Base-by-base conservation (phyloP, 2,888 invertebrate genomes). In the Deilephila elpenor region DNA sequence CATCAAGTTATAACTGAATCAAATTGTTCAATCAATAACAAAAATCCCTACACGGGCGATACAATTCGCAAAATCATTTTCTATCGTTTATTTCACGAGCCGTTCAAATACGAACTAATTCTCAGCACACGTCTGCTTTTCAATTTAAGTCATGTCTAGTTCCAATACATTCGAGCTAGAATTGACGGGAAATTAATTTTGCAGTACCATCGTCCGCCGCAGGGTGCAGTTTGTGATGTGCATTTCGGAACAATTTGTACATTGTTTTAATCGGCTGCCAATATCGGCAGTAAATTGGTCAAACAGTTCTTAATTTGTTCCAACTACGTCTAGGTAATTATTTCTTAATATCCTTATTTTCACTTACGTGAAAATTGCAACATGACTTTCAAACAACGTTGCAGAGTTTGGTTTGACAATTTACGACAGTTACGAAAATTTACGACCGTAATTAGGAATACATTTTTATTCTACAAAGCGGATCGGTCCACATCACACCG, bases 91-190 rank as follows among this genome's bases (percentile, higher is more conserved):
- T 56, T 56, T 56, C 56, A 56, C 56, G 17, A 1, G 19, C 5
- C 19, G 56, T 56, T n/a, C 19, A 56, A 56, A 56, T 56, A n/a
- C 19, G 14, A 56, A 56, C 19, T 53, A 53, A 56, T 56, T 56
- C n/a, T 56, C 44, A 4, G 6, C 56, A n/a, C 56, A 17, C 56
- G n/a, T 56, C 56, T n/a, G 56, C 56, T 56, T 44, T 56, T 6
- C 56, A 17, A n/a, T 56, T 56, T 56, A n/a, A 56, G 56, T 56
- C 56, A n/a, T 56, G 56, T n/a, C 56, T 56, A 56, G n/a, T 56
- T 56, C 19, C 56, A 56, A n/a, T n/a, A n/a, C n/a, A n/a, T n/a
- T 56, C 19, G 56, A 17, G 56, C n/a, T n/a, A n/a, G n/a, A 44
- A 44, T 44, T 11, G 14, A 56, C n/a, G 56, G 5, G n/a, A 56